phyloP scores from a whole-genome alignment of 2,797 vertebrate genomes.

The Manis crassicaudata region DNA sequence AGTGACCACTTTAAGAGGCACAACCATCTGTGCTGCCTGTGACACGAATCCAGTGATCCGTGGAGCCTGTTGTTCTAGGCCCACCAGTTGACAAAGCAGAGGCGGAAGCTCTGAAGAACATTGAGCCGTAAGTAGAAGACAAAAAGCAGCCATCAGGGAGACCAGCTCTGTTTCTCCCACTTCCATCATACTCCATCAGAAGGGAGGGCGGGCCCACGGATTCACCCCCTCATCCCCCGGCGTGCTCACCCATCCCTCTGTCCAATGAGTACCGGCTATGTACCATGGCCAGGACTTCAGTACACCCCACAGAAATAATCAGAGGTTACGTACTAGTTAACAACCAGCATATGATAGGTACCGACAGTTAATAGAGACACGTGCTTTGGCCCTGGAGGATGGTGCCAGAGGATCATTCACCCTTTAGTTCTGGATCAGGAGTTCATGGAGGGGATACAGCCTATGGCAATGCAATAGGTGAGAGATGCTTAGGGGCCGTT shows the following conservation, averaged over 20 bases:
- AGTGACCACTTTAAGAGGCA: not conserved
- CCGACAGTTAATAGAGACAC: not conserved
- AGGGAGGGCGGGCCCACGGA: rapidly evolving
- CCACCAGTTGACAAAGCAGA: not conserved
- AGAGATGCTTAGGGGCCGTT: not conserved
- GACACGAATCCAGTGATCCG: rapidly evolving
- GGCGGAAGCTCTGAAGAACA: not conserved
- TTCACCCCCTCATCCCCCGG: not conserved
- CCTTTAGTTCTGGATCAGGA: not conserved
- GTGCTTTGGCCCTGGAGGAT: not conserved
- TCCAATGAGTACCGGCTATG: not conserved
- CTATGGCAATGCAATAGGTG: not conserved
- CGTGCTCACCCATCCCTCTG: not conserved
- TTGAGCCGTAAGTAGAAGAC: not conserved
- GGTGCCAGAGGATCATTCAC: not conserved
- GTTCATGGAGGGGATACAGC: not conserved
- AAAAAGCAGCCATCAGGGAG: not conserved
- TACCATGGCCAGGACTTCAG: not conserved
- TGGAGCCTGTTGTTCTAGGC: not conserved
- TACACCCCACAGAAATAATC: not conserved
- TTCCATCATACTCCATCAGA: not conserved
- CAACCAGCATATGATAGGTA: not conserved
- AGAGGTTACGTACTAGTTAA: not conserved
- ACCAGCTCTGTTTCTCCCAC: not conserved
- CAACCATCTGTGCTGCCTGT: not conserved